Evolutionary conservation across 23 tunicate species (phyloP), one percentile per base, ranked within the genome.

Genomic region (Styela plicata): DNA sequence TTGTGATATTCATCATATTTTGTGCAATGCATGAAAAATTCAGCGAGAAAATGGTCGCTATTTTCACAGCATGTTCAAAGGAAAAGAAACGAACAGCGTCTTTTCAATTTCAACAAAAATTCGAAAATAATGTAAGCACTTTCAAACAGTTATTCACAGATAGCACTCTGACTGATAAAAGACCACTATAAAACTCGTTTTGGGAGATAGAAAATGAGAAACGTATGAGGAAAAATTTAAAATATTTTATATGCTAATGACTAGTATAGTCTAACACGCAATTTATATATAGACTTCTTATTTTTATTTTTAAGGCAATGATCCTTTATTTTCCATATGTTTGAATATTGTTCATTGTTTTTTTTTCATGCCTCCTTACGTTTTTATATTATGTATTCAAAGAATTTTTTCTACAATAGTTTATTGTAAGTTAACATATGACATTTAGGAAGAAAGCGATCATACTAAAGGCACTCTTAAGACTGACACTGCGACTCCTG

Each of bases 1-100:
- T 86, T 1, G 86, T 69, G 13, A 82, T 91, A 25, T 83, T 91
- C 69, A 20, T 91, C 1, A 32, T 86, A 21, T 91, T 71, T 63
- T 91, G 97, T 68, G 83, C 85, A 21, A 82, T 86, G 37, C 89
- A 91, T 70, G 97, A 91, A 78, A 76, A 53, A 3, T 84, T 91
- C 37, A 52, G 89, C 34, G 67, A 75, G 7, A 71, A 71, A 71
- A 3, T 71, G 7, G 35, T 34, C 3, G 26, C 77, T 3, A 3
- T 71, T 21, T 30, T 32, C 35, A 34, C 36, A 7, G 13, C 37
- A n/a, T 71, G 77, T 34, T 29, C 20, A 16, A 68, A 21, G n/a
- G 16, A 30, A 31, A 26, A 28, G 32, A 21, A 30, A 3, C 3
- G 36, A 30, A 5, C 17, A 32, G 3, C 77, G 29, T 71, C 57